Evolutionary conservation across 2,888 invertebrate species (phyloP), one percentile per base, ranked within the genome.

Genomic region (Busseola fusca): DNA sequence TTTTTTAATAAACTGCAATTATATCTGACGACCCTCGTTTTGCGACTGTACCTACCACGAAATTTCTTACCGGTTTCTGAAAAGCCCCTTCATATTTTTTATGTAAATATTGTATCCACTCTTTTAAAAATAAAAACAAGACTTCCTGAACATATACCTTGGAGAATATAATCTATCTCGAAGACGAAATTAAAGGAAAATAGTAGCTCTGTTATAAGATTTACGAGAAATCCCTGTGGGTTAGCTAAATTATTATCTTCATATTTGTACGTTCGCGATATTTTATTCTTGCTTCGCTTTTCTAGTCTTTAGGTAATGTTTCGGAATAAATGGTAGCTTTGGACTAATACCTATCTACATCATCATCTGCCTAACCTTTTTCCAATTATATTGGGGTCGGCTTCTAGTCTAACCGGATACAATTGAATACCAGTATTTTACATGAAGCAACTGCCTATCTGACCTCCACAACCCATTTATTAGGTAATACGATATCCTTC

Each of bases 101-200:
- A 16, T 21, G 21, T 21, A 16, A 14, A 34, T 62, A 30, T 9
- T 30, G 1, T 21, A 21, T 10, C 25, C 16, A 37, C 40, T 59
- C 27, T 21, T 72, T 45, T 27, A 27, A 54, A 72, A 54, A 72
- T 27, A 37, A 58, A 73, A 72, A 25, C 18, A 62, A 42, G 14
- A 37, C 52, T 60, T 40, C 48, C 30, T 45, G 37, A 64, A 64
- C 40, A 16, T 52, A 59, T 56, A 37, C 72, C 69, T 58, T 37
- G 1, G 80, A 63, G 68, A 60, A 60, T 54, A 81, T 74, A 64
- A 74, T 81, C 81, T 59, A 74, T 74, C 42, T 74, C 14, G 7
- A 62, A 80, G 40, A 54, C 66, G 21, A 77, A 80, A 80, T 81
- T 81, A 78, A 78, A 81, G 80, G 71, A 69, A 78, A 74, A 78